Conservation (phyloP, 64 coral and sea anemone genomes). For the Platygyra sinensis region DNA sequence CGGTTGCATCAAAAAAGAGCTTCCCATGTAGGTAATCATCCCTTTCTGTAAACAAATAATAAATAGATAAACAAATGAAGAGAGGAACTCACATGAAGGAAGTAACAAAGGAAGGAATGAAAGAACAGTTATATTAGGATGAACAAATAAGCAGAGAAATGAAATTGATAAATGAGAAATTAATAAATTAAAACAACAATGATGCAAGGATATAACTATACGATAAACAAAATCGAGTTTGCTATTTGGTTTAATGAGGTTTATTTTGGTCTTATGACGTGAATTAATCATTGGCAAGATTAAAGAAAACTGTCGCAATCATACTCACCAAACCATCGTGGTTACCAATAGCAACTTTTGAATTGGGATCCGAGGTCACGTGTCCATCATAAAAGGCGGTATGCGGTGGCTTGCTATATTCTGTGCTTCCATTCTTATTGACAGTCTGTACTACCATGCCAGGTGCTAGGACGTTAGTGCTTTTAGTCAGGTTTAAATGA, state of each 20-base stretch:
- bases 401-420: conserved; percentile 8
- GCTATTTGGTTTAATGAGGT: too few relatives aligned
- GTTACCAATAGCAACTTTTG: conserved; percentile 42
- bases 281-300: too few relatives aligned
- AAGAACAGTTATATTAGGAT: not conserved
- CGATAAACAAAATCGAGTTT: too few relatives aligned
- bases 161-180: too few relatives aligned
- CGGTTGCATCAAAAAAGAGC: conserved; percentile 46
- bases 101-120: not conserved
- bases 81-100: not conserved
- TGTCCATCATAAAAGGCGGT: conserved; percentile 38
- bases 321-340: conserved; percentile 45
- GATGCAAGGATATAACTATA: too few relatives aligned
- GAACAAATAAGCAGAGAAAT: not conserved
- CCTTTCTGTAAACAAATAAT: conserved; percentile 22
- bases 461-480: not conserved
- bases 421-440: conserved; percentile 35
- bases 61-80: not conserved
- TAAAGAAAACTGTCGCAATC: too few relatives aligned
- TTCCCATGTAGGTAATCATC: conserved; percentile 19
- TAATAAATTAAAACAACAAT: too few relatives aligned
- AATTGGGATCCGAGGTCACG: conserved; percentile 57
- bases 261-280: too few relatives aligned
- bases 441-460: conserved; percentile 47
- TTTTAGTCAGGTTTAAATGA: conserved; percentile 48